Evolutionary conservation across 2,797 vertebrate genomes (phyloP).

Genomic region (Leptatherina wallacei): DNA sequence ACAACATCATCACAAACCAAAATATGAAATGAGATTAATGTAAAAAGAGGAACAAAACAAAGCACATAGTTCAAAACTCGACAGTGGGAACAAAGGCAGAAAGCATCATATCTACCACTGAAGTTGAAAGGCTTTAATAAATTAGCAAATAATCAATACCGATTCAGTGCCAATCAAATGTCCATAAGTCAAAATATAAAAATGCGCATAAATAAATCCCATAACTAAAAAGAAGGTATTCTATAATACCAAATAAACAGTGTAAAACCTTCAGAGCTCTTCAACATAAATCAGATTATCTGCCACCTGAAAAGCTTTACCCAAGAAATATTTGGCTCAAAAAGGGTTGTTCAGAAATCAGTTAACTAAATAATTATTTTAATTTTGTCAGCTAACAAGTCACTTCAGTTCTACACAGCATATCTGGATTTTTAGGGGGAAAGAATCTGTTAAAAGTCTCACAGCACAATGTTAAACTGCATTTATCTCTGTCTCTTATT

Average conservation of each 20-base stretch:
- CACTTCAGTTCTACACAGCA: background rate
- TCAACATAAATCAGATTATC: background rate
- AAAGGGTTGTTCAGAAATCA: background rate
- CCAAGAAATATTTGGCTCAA: background rate
- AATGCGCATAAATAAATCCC: too few relatives aligned
- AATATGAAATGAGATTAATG: background rate
- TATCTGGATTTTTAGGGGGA: background rate
- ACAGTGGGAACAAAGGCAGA: background rate
- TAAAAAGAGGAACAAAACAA: background rate
- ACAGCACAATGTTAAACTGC: constrained; percentile 11
- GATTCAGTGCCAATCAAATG: background rate
- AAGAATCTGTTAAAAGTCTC: background rate
- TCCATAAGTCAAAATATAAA: too few relatives aligned
- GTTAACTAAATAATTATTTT: background rate
- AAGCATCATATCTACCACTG: background rate
- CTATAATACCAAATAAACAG: background rate
- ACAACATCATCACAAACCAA: background rate
- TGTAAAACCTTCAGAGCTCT: background rate
- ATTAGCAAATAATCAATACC: background rate
- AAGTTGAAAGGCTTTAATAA: background rate
- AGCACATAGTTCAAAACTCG: background rate
- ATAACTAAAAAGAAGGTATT: too few relatives aligned
- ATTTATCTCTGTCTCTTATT: constrained; percentile 37
- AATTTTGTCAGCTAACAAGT: background rate
- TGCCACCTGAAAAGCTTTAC: background rate